Conservation (phyloP, 2,888 invertebrate genomes). For the Ormyrus nitidulus region DNA sequence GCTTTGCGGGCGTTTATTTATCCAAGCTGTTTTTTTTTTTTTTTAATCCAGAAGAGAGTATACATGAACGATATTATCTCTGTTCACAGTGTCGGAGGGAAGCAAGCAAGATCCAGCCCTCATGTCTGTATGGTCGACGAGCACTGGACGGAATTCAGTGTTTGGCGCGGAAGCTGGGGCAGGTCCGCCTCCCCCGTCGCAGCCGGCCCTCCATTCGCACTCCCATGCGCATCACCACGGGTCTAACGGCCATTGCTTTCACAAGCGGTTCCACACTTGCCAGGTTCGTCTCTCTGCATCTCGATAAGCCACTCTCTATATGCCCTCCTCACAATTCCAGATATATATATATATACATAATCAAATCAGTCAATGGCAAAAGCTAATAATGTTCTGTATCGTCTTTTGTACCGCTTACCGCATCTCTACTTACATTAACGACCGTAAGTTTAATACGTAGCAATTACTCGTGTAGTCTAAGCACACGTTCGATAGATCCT, state of each 20-base stretch:
- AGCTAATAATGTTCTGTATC: slow-evolving; percentile 6
- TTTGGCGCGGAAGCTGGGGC: slow-evolving; percentile 70
- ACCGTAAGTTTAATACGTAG: too few species aligned
- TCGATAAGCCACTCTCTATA: too few species aligned
- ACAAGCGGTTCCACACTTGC: slow-evolving; percentile 70
- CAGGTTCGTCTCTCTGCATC: slow-evolving; percentile 66
- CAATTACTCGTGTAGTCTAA: too few species aligned
- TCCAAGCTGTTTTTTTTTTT: too few species aligned
- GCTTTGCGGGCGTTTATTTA: too few species aligned
- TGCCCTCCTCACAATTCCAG: too few species aligned
- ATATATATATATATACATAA: too few species aligned
- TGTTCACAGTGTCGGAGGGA: slow-evolving; percentile 27
- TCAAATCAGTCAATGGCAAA: too few species aligned
- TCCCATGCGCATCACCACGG: slow-evolving; percentile 68
- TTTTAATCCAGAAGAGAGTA: too few species aligned
- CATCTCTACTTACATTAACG: not conserved
- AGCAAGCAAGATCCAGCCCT: slow-evolving; percentile 63
- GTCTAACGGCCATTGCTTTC: slow-evolving; percentile 70
- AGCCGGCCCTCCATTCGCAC: slow-evolving; percentile 68
- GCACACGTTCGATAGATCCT: not conserved
- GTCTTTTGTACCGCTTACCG: not conserved
- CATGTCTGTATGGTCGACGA: slow-evolving; percentile 75
- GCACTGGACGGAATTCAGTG: slow-evolving; percentile 73
- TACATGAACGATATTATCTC: too few species aligned
- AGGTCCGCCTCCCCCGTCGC: slow-evolving; percentile 66